A percentile compares a stretch with the other conserved stretches of the same genome.
Evolutionary conservation across 1,140 invertebrate genomes (phyloP).

Genomic region (Trinorchestia longiramus): DNA sequence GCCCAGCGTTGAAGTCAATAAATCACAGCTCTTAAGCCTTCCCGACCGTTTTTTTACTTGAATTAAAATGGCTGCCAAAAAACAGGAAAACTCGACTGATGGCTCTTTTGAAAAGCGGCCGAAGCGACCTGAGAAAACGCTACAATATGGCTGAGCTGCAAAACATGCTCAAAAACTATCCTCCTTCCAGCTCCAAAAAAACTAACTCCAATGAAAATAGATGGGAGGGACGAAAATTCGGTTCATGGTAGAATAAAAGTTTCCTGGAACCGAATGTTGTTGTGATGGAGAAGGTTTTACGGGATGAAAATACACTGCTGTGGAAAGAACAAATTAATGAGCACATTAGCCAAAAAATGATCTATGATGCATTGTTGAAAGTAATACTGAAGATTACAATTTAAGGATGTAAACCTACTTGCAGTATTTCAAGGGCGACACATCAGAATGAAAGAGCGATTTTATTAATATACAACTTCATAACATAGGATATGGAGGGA

Average conservation of each 20-base stretch:
- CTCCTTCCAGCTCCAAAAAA: background rate
- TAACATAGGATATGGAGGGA: too few species aligned
- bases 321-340: background rate
- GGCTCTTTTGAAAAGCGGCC: constrained; percentile 50
- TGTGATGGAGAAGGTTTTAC: background rate
- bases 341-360: background rate
- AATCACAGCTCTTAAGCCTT: constrained; percentile 51
- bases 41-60: constrained; percentile 38
- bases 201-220: background rate
- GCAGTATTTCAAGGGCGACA: too few species aligned
- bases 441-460: too few species aligned
- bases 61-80: constrained; percentile 53
- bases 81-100: constrained; percentile 51
- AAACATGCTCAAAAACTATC: background rate
- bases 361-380: background rate
- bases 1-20: constrained; percentile 36
- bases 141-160: constrained; percentile 5
- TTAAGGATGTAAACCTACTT: too few species aligned
- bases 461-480: too few species aligned
- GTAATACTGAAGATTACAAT: background rate
- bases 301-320: background rate
- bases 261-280: background rate
- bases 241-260: background rate
- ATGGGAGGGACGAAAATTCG: background rate
- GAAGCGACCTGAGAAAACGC: constrained; percentile 54